Evolutionary conservation across 2,888 invertebrate genomes (phyloP).

Genomic region (Rhamphomyia laevipes): DNA sequence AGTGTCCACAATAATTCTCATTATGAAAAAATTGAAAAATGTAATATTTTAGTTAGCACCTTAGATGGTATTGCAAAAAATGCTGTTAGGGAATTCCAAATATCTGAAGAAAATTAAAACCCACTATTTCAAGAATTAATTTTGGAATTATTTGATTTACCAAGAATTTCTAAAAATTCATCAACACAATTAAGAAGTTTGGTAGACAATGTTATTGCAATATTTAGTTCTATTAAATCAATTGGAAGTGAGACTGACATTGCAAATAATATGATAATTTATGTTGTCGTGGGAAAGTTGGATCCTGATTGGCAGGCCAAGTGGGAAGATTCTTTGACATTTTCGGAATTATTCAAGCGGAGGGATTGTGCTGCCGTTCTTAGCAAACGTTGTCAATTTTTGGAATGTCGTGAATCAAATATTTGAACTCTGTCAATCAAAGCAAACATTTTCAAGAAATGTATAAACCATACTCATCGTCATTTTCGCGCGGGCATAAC

Average conservation of each 20-base stretch:
- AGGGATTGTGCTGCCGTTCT: neutral
- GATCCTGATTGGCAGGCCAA: neutral
- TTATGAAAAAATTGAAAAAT: too few species aligned
- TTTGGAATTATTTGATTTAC: neutral
- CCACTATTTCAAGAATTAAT: neutral
- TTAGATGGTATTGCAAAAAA: neutral
- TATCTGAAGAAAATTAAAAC: neutral
- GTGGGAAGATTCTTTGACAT: neutral
- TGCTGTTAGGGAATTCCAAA: neutral
- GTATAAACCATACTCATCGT: too few species aligned
- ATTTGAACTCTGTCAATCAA: too few species aligned
- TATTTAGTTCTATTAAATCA: neutral
- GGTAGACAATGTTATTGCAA: too few species aligned
- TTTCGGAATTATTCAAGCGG: neutral
- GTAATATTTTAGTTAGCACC: neutral
- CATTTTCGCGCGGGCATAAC: too few species aligned
- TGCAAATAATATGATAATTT: neutral
- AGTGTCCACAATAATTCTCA: neutral
- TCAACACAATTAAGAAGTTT: too few species aligned
- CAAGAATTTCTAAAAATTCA: too few species aligned
- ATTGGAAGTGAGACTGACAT: neutral
- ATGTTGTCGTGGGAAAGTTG: neutral
- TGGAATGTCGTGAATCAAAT: neutral
- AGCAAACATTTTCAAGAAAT: too few species aligned
- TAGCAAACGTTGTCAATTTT: neutral